Evolutionary conservation across 2,797 vertebrate species (phyloP).

Genomic region (Semotilus atromaculatus): DNA sequence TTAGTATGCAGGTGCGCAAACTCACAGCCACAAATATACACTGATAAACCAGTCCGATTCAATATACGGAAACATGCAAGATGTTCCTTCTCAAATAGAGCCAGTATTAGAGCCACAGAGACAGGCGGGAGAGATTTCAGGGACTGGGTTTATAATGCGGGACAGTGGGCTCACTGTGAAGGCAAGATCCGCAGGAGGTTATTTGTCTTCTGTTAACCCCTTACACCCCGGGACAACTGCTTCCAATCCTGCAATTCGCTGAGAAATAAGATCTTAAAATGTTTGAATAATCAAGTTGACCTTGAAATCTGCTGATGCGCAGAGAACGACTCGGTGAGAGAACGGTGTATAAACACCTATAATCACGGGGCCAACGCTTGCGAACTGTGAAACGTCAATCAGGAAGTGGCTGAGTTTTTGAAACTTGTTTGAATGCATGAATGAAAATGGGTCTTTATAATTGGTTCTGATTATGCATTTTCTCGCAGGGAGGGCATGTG

Average conservation of each 20-base stretch:
- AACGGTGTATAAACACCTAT: not conserved
- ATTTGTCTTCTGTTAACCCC: constrained; percentile 58
- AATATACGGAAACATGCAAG: constrained; percentile 40
- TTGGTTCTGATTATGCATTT: constrained; percentile 9
- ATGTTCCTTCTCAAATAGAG: constrained; percentile 61
- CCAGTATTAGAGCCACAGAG: constrained; percentile 62
- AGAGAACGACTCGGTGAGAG: constrained; percentile 21
- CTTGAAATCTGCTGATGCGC: constrained; percentile 53
- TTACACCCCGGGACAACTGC: constrained; percentile 8
- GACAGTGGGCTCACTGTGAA: constrained; percentile 70
- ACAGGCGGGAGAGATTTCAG: constrained; percentile 67
- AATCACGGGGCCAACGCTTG: not conserved
- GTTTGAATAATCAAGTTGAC: constrained; percentile 45
- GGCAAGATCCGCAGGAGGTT: constrained; percentile 57
- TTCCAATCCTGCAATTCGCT: not conserved
- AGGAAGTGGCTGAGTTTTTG: not conserved
- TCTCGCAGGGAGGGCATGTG: not conserved
- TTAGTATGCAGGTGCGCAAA: constrained; percentile 33
- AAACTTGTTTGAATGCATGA: constrained; percentile 16
- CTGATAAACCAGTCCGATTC: constrained; percentile 53
- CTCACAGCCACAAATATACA: constrained; percentile 27
- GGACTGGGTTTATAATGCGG: constrained; percentile 64
- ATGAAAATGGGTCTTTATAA: constrained; percentile 12
- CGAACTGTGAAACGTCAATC: constrained; percentile 23
- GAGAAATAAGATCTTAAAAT: constrained; percentile 34